phyloP scores from a whole-genome alignment of 2,113 vertebrate genomes.

The Urocolius indicus region DNA sequence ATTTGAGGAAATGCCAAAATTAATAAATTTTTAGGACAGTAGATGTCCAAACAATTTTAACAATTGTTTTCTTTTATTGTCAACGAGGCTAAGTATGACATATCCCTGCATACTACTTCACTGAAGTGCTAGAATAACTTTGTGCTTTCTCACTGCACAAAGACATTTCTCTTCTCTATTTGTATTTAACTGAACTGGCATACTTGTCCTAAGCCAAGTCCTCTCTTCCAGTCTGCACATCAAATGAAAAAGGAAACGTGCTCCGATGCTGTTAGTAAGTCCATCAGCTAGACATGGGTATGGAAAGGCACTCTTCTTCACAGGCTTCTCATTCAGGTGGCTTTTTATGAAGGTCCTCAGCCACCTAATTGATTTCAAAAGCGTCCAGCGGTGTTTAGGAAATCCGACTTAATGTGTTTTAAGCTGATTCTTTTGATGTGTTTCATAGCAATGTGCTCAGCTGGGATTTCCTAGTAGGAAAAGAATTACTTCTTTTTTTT shows the following conservation, averaged over 20 bases:
- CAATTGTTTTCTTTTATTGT: background rate
- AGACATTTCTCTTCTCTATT: background rate
- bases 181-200: background rate
- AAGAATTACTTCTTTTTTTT: background rate
- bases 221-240: background rate
- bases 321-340: background rate
- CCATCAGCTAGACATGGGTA: background rate
- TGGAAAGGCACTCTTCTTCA: background rate
- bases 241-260: background rate
- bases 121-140: background rate
- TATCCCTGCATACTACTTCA: background rate
- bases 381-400: background rate
- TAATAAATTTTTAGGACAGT: background rate
- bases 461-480: slow-evolving; percentile 13
- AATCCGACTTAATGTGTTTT: background rate
- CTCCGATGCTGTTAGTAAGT: background rate
- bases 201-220: background rate
- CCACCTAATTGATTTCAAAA: background rate
- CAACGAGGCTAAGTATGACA: background rate
- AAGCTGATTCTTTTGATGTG: background rate
- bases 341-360: background rate
- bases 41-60: background rate
- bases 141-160: background rate
- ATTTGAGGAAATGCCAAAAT: background rate
- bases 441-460: slow-evolving; percentile 5